These are phyloP conservation scores for Nothoprocta perdicaria DNA, from an alignment of 2,113 vertebrate genomes.

Conservation along the genomic window DNA sequence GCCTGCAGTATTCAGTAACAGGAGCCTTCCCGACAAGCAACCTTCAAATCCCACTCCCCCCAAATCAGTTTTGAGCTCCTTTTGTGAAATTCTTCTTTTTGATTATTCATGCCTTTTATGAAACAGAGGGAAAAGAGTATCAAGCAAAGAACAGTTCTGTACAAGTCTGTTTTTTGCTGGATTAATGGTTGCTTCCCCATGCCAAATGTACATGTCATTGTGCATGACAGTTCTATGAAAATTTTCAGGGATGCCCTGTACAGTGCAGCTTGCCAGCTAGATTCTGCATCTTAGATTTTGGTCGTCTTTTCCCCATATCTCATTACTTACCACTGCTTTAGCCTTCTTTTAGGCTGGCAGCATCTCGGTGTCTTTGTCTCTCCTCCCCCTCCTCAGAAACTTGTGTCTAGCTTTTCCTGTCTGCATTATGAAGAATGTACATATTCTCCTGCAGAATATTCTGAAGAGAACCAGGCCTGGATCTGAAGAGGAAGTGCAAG, in stretches of 20 bases:
- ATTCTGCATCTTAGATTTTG: background rate
- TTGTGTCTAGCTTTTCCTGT: background rate
- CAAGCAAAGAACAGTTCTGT: background rate
- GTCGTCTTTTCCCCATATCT: background rate
- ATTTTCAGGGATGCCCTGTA: background rate
- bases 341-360: background rate
- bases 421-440: background rate
- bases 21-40: background rate
- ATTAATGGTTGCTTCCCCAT: background rate
- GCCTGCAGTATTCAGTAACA: accelerated
- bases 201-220: background rate
- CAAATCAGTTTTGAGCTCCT: background rate
- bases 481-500: slow-evolving; percentile 87
- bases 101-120: background rate
- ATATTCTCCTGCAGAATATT: slow-evolving; percentile 85
- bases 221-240: background rate
- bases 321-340: background rate
- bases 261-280: background rate
- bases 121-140: background rate
- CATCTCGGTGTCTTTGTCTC: background rate
- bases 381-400: background rate
- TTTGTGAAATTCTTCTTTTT: background rate
- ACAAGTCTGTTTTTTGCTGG: background rate
- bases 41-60: background rate
- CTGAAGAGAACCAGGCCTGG: slow-evolving; percentile 89